Base-by-base conservation (phyloP, 2,113 vertebrate species). In the Synodontis membranacea region DNA sequence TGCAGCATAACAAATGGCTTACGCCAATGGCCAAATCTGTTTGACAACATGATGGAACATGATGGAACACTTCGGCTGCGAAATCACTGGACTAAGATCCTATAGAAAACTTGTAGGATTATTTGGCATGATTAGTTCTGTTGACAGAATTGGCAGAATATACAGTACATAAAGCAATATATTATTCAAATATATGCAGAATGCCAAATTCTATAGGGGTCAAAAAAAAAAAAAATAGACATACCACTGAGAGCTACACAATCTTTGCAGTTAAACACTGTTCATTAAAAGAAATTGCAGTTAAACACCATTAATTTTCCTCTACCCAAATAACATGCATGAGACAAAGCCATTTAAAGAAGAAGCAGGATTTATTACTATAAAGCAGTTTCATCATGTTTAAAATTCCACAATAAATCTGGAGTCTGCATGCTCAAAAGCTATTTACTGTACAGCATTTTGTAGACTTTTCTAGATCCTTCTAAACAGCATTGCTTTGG, bases 401-500 rank as follows among this genome's bases (percentile, higher is more conserved):
- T 50, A 64, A 34, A 66, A 44, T 5, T 5, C 15, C 8, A 79
- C 76, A 54, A 54, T 34, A 79, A 34, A 25, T 25, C 78, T 23
- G 21, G 17, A 50, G 17, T n/a, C 28, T 34, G 31, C 44, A 76
- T 25, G 3, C 28, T n/a, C 31, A 21, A 80, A 19, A 80, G 52
- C 78, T 39, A 39, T 28, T 21, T 25, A 39, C 28, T 37, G 25
- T 62, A 25, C 72, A 74, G 50, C 17, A 52, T 39, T n/a, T 44
- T 76, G 17, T 60, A 60, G 19, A 78, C 56, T 34, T 42, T 72
- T 76, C 68, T 1, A n/a, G 34, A 7, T 39, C 19, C 12, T 66
- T n/a, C 50, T 70, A 66, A 78, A 68, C 46, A 78, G 44, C 72
- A 66, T 15, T 52, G 46, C 70, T 78, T 76, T 56, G 68, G 37